These are phyloP conservation scores for Empis livida DNA, from an alignment of 2,888 invertebrate genomes.

Conservation along the genomic window DNA sequence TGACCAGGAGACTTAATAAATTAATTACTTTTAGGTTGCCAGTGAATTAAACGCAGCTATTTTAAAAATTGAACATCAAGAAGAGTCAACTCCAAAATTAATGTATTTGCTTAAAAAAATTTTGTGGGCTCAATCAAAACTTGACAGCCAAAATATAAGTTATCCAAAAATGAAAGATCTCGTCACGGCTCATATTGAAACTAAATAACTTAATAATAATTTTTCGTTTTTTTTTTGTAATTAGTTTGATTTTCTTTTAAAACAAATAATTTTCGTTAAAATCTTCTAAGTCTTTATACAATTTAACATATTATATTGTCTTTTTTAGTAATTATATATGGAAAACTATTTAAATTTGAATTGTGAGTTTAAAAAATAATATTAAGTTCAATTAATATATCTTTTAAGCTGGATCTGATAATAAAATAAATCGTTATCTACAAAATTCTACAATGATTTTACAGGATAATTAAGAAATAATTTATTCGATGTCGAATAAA, in stretches of 20 bases:
- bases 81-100: constrained; percentile 80
- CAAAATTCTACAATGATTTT: too few relatives aligned
- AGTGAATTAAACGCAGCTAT: constrained; percentile 98
- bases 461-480: too few relatives aligned
- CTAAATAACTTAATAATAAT: constrained; percentile 17
- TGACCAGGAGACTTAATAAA: too few relatives aligned
- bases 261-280: constrained; percentile 4
- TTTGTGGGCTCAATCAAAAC: constrained; percentile 89
- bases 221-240: constrained; percentile 5
- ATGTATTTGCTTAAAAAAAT: constrained; percentile 85
- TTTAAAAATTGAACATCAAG: constrained; percentile 82
- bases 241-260: constrained; percentile 44
- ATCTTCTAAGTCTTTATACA: constrained; percentile 1
- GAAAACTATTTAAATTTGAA: too few relatives aligned
- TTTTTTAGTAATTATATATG: neutral
- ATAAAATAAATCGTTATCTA: too few relatives aligned
- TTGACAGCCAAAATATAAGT: constrained; percentile 88
- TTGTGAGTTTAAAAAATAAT: too few relatives aligned
- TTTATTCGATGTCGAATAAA: too few relatives aligned
- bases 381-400: too few relatives aligned
- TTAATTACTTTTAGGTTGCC: constrained; percentile 53
- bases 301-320: constrained; percentile 3
- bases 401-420: too few relatives aligned
- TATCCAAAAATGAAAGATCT: constrained; percentile 93
- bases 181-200: constrained; percentile 67